Evolutionary conservation across 37 sponge, comb jelly and placozoan genomes (phyloP).

Genomic region (Haliclona indistincta): DNA sequence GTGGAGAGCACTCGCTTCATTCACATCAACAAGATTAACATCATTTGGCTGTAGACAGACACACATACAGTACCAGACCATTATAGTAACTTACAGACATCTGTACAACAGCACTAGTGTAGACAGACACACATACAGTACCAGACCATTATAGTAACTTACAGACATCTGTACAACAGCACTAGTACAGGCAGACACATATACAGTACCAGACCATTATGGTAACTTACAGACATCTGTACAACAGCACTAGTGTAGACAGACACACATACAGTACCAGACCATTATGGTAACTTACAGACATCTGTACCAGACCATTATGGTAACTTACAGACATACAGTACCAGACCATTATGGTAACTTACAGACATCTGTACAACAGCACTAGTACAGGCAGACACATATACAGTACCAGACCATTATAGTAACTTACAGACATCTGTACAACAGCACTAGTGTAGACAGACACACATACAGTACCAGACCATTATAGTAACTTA

Average conservation of each 20-base stretch:
- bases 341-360: background rate
- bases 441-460: conserved; percentile 55
- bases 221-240: conserved; percentile 25
- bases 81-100: conserved; percentile 19
- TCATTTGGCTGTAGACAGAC: conserved; percentile 45
- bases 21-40: conserved; percentile 57
- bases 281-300: conserved; percentile 22
- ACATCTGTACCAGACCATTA: conserved; percentile 35
- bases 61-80: background rate
- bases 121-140: no score
- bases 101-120: conserved; percentile 45
- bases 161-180: conserved; percentile 39
- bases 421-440: conserved; percentile 18
- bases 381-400: conserved; percentile 48
- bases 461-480: no score
- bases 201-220: background rate
- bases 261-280: no score
- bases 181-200: conserved; percentile 51
- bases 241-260: conserved; percentile 51
- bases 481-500: conserved; percentile 14
- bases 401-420: no score
- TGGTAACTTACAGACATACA: no score
- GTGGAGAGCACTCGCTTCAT: conserved; percentile 68
- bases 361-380: conserved; percentile 46
- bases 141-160: conserved; percentile 3